Base-by-base conservation (phyloP, 2,888 invertebrate genomes). In the Physocephala rufipes region DNA sequence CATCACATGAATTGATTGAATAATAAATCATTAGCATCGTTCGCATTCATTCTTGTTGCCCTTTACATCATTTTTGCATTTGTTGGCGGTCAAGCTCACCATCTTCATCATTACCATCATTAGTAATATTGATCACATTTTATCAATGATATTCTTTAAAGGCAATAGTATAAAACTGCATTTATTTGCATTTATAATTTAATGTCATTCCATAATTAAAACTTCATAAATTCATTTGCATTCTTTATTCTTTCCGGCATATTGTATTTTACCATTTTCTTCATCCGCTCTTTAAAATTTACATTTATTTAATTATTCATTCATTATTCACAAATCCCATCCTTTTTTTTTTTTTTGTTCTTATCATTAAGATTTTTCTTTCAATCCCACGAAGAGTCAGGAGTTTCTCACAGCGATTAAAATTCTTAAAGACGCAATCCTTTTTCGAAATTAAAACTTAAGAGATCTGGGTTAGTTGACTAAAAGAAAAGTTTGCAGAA, bases 361-460 rank as follows among this genome's bases (percentile, higher is more conserved):
- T 58, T n/a, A n/a, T n/a, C 58, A 12, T 28, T 24, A 26, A 26
- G 58, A n/a, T 19, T n/a, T 49, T 49, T 45, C 9, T 12, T 4
- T 19, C 49, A 19, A 15, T n/a, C 3, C 49, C 49, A 12, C 7
- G 24, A 28, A 58, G 7, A 58, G 9, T 36, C 36, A 36, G 9
- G 36, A 36, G 36, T 9, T 24, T 62, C 62, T 5, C 62, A 45
- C 62, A 43, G 12, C 45, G 45, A 62, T 62, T 43, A 43, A 62
- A 45, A 36, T 36, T 62, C 19, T 62, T 62, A 45, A 62, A 24
- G 15, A 62, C 45, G 62, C 43, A 62, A 62, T 45, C 45, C 62
- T 62, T 43, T 26, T 45, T 43, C 12, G 21, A 62, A 45, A 61
- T 21, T n/a, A 36, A 36, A 55, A 55, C 21, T 24, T 13, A 19